Evolutionary conservation across 1,140 invertebrate species (phyloP).

Genomic region (Hetaerina americana): DNA sequence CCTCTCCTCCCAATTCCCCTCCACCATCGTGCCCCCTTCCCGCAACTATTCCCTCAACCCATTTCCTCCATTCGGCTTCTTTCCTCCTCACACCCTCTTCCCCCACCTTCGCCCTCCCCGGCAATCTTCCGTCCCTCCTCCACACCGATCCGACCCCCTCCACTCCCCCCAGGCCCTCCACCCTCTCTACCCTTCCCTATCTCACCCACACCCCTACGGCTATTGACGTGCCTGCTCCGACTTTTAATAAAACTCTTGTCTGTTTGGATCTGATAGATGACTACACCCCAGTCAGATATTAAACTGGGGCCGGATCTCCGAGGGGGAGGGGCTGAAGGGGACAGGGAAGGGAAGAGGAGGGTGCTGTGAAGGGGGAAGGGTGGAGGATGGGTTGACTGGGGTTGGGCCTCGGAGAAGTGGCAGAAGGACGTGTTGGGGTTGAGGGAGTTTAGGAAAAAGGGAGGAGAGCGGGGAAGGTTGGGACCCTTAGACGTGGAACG

Average conservation of each 20-base stretch:
- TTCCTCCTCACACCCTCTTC: too few relatives aligned
- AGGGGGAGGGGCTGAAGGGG: background rate
- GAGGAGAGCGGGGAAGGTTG: background rate
- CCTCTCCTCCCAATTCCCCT: background rate
- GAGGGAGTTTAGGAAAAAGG: background rate
- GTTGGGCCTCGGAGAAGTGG: background rate
- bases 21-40: background rate
- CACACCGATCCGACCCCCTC: background rate
- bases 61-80: too few relatives aligned
- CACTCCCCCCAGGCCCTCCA: background rate
- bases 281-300: slow-evolving; percentile 33
- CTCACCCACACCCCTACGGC: slow-evolving; percentile 15
- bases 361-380: background rate
- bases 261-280: slow-evolving; percentile 35
- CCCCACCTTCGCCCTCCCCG: background rate
- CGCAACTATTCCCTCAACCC: too few relatives aligned
- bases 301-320: slow-evolving; percentile 21
- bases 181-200: background rate
- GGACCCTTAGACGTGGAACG: background rate
- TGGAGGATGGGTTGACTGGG: background rate
- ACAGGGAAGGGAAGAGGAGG: background rate
- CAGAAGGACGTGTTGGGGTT: too few relatives aligned
- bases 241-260: slow-evolving; percentile 33
- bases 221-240: slow-evolving; percentile 29
- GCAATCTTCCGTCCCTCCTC: background rate